Evolutionary conservation across 2,113 vertebrate genomes (phyloP), one percentile per base, ranked within the genome.

Genomic region (Acrocephalus arundinaceus): DNA sequence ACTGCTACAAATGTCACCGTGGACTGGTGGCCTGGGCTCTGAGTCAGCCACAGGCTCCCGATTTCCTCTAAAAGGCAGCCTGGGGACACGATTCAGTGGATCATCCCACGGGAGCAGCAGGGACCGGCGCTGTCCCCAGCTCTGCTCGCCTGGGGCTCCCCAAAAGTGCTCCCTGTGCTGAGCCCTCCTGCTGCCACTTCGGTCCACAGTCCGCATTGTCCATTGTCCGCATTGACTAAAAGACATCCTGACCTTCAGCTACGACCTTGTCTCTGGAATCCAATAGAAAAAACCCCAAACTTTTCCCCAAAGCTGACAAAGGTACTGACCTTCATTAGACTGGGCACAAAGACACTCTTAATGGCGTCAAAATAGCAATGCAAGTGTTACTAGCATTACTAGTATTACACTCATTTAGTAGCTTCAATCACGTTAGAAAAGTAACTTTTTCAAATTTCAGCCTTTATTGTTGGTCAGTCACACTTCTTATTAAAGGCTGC

Each of bases 41-140:
- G 58, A 15, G 41, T 25, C 43, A 49, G 43, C 11, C 67, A 15
- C 17, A 12, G n/a, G 3, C 18, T 7, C 43, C 13, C 22, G 3
- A 23, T 52, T 39, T 24, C 22, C 23, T n/a, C 27, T 11, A 4
- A 13, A 22, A 23, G 7, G 31, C 61, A 11, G 37, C 45, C 4
- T 4, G 15, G 45, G 8, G 7, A 16, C 39, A 9, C 4, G 18
- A 3, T 33, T 35, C 10, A 12, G 15, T 31, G 16, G 9, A 24
- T 19, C 22, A 20, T 13, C 11, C 7, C 14, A 1, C 11, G 2
- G 11, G 7, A 13, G 33, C 35, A 2, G 2, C 43, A 2, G 2
- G 19, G 48, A 33, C 13, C 0, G 20, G 1, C 13, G 8, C 10
- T 31, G 33, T 18, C n/a, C 15, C 10, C 6, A 8, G 35, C 15